Evolutionary conservation across 2,113 vertebrate genomes (phyloP).

Genomic region (Shinisaurus crocodilurus): DNA sequence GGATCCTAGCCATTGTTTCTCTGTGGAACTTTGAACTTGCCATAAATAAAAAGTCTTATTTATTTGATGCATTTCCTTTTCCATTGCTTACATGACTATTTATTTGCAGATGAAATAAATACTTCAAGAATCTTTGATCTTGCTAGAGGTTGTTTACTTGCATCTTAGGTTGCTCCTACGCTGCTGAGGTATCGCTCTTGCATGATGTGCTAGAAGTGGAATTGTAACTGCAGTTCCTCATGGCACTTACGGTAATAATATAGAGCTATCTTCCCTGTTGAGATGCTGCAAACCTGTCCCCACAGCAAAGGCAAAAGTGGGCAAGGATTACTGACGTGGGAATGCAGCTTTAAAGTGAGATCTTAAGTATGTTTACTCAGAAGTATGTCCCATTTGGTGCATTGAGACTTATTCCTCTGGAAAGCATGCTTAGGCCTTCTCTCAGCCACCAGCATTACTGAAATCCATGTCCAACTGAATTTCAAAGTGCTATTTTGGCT

Average conservation of each 20-base stretch:
- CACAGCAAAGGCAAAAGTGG: background rate
- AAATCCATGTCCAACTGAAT: background rate
- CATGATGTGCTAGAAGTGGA: background rate
- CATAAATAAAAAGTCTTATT: background rate
- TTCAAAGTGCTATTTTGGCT: background rate
- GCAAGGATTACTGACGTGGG: background rate
- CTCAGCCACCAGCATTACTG: background rate
- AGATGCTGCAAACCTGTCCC: background rate
- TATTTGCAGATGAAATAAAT: constrained; percentile 1
- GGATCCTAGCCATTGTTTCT: background rate
- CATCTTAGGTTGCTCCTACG: background rate
- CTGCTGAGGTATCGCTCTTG: background rate
- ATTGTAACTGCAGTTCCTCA: background rate
- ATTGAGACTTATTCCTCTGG: background rate
- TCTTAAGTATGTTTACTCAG: background rate
- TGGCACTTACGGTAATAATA: background rate
- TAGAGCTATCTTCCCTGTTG: background rate
- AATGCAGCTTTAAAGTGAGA: background rate
- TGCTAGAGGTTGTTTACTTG: background rate
- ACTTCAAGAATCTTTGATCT: background rate
- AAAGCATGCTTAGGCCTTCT: background rate
- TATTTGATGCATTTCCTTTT: background rate
- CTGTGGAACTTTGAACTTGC: background rate
- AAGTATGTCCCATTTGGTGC: background rate
- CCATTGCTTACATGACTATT: background rate